Evolutionary conservation across 2,797 vertebrate species (phyloP).

Genomic region (Calcarius lapponicus): DNA sequence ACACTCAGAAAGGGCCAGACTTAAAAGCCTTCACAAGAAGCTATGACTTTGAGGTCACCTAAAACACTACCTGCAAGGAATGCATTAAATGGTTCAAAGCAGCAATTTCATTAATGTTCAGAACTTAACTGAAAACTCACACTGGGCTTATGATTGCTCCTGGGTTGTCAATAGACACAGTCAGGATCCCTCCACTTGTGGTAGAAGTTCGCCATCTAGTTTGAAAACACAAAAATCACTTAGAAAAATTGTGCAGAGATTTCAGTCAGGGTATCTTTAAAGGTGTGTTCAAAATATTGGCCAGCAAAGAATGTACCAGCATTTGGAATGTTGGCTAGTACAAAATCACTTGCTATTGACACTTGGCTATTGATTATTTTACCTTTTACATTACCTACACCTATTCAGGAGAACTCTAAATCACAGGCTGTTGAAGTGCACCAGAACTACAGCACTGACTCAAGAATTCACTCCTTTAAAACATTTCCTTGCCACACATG

Average conservation of each 20-base stretch:
- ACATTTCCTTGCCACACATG: neutral
- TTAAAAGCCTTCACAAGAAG: neutral
- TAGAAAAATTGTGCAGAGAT: neutral
- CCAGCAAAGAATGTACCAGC: neutral
- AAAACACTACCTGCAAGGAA: neutral
- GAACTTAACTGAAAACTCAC: conserved; percentile 72
- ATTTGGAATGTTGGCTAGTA: neutral
- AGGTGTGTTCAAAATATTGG: neutral
- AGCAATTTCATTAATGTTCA: neutral
- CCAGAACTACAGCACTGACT: neutral
- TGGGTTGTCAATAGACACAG: conserved; percentile 95
- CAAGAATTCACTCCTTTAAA: neutral
- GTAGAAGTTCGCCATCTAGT: conserved; percentile 90
- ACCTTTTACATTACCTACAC: neutral
- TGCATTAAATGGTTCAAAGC: neutral
- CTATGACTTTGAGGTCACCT: neutral
- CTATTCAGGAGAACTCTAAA: neutral
- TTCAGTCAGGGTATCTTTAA: neutral
- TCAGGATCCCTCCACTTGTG: conserved; percentile 87
- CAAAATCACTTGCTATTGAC: neutral
- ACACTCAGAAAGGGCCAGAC: neutral
- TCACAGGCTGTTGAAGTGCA: neutral
- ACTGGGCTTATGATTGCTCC: conserved; percentile 79
- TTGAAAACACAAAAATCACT: conserved; percentile 49
- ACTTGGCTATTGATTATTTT: neutral